Percentiles rank a stretch among this genome's conserved stretches.
These are phyloP conservation scores for Eublepharis macularius DNA, from an alignment of 2,113 vertebrate genomes.

Conservation along the genomic window DNA sequence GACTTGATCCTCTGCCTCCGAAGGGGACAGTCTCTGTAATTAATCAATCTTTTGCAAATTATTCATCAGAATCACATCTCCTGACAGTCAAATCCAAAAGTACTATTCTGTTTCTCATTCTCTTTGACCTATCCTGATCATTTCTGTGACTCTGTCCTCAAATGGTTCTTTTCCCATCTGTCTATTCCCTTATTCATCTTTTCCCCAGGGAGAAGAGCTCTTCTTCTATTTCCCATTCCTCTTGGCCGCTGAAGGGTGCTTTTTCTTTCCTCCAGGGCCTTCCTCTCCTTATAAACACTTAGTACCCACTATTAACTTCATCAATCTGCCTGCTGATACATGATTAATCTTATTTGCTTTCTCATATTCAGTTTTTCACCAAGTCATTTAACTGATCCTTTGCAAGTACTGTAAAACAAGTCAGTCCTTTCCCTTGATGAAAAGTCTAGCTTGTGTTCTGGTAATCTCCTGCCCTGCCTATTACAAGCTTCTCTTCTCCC, in stretches of 20 bases:
- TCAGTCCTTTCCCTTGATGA: background rate
- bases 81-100: background rate
- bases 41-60: background rate
- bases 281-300: background rate
- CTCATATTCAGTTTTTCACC: background rate
- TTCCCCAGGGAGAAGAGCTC: background rate
- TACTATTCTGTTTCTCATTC: background rate
- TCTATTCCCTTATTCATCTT: background rate
- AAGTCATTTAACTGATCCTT: background rate
- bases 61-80: background rate
- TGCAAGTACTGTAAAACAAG: background rate
- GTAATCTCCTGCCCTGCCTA: background rate
- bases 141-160: background rate
- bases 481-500: background rate
- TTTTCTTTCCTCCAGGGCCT: background rate
- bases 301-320: background rate
- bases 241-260: background rate
- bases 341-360: background rate
- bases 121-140: background rate
- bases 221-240: background rate
- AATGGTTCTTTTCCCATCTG: background rate
- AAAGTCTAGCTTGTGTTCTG: background rate
- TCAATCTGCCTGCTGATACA: background rate
- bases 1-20: fast-evolving
- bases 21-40: background rate